These are phyloP conservation scores for Ooceraea biroi DNA, from an alignment of 1,140 invertebrate species.

Conservation along the genomic window DNA sequence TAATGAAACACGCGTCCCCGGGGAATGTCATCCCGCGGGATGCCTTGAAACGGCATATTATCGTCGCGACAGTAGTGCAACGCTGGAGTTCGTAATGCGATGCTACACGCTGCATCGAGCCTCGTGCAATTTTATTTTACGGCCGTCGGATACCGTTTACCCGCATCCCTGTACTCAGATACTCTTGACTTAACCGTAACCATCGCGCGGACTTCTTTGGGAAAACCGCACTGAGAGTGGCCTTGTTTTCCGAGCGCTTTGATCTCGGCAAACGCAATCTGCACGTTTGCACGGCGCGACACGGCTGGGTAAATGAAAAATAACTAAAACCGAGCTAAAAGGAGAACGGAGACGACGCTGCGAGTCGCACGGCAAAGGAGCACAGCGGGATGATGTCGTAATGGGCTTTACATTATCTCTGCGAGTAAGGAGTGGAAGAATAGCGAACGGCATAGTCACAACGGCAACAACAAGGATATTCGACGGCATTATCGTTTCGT, in stretches of 20 bases:
- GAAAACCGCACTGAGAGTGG: conserved; percentile 51
- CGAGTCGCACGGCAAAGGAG: neutral
- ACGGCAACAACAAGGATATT: neutral
- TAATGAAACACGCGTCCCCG: conserved; percentile 50
- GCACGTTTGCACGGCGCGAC: conserved; percentile 15
- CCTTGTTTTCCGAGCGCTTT: conserved; percentile 68
- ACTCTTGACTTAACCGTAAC: conserved; percentile 64
- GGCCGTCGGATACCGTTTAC: neutral
- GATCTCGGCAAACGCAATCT: conserved; percentile 63
- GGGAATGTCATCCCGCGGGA: conserved; percentile 15
- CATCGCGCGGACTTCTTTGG: conserved; percentile 44
- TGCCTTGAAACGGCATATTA: conserved; percentile 50
- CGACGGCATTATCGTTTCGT: no score
- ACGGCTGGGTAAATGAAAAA: conserved; percentile 48
- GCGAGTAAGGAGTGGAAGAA: neutral
- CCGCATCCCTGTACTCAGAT: conserved; percentile 45
- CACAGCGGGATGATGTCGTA: conserved; percentile 4
- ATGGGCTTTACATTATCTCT: neutral
- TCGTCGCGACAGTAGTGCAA: conserved; percentile 6
- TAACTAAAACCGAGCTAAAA: conserved; percentile 46
- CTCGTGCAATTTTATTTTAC: conserved; percentile 28
- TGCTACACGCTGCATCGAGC: neutral
- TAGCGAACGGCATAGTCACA: neutral
- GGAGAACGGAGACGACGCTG: conserved; percentile 16
- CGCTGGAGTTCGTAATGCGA: neutral